Percentiles rank a stretch among this genome's conserved stretches.
Evolutionary conservation across 2,797 vertebrate species (phyloP).

Genomic region (Gymnoscopelus microlampas): DNA sequence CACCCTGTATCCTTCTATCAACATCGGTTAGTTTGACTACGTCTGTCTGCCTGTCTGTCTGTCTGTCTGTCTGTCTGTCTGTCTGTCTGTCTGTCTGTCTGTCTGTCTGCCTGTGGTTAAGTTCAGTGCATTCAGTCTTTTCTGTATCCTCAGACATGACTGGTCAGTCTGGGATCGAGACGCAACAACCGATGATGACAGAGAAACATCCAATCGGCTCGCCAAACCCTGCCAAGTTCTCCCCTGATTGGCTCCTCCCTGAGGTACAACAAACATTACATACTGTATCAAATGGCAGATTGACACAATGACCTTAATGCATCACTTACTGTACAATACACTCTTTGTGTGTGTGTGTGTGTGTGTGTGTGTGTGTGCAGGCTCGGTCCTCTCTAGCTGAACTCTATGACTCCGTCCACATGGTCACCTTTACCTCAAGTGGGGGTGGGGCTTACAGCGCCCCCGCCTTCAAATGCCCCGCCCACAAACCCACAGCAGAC

Average conservation of each 20-base stretch:
- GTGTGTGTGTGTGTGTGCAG: conserved; percentile 36
- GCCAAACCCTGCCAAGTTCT: not conserved
- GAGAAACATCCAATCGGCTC: conserved; percentile 9
- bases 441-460: conserved; percentile 42
- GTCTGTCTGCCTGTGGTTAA: not conserved
- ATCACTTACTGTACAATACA: too few relatives aligned
- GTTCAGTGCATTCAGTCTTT: not conserved
- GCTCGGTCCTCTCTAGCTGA: conserved; percentile 25
- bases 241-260: not conserved
- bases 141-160: too few relatives aligned
- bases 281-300: too few relatives aligned
- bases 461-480: conserved; percentile 48
- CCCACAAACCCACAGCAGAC: conserved; percentile 5
- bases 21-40: conserved; percentile 25
- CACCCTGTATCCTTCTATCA: conserved; percentile 38
- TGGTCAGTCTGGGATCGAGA: not conserved
- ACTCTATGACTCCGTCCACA: conserved; percentile 43
- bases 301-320: too few relatives aligned
- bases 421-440: conserved; percentile 42
- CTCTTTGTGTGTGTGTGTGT: conserved; percentile 11
- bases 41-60: not conserved
- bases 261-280: not conserved
- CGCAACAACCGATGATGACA: not conserved
- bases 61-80: not conserved
- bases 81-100: not conserved